Base-by-base conservation (phyloP, 2,888 invertebrate genomes). In the Hyposoter didymator region DNA sequence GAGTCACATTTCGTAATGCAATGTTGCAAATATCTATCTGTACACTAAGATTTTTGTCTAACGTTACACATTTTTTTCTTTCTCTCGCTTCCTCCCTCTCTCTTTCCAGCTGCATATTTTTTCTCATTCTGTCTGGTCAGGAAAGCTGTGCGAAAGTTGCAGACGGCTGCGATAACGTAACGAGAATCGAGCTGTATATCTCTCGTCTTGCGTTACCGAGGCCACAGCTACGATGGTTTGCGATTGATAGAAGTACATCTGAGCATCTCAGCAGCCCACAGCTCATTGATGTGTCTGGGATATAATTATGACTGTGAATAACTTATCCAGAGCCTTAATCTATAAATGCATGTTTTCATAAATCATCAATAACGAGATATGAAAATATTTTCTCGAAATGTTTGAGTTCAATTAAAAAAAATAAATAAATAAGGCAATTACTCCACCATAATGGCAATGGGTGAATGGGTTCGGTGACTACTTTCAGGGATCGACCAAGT, bases 121-220 rank as follows among this genome's bases (percentile, higher is more conserved):
- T 22, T 28, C 14, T 47, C 22, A 5, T 7, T 62, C 45, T n/a
- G 28, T 62, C 64, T 76, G 10, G n/a, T 45, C 5, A 10, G 59
- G 28, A 59, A 80, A 55, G 74, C 72, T 49, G 17, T 12, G 76
- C 59, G 19, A 78, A 78, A 73, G 78, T 86, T 82, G 73, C 87
- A 84, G 85, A 87, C 86, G 72, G 84, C n/a, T n/a, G 74, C 85
- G 90, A 91, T 91, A 91, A 91, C 87, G 85, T 87, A 87, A 78
- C 81, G 76, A 76, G 78, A 73, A 79, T 90, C 49, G 35, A 81
- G 69, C 35, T 81, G 49, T 90, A 91, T 35, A 90, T 85, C 73
- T 70, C 62, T 84, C 82, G 87, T 89, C 88, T 90, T 90, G 86
- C 59, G 59, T 91, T 90, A 86, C 91, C 81, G 82, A 87, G 74